These are phyloP conservation scores for Acanthacorydalis orientalis DNA, from an alignment of 2,888 invertebrate species.

Conservation along the genomic window DNA sequence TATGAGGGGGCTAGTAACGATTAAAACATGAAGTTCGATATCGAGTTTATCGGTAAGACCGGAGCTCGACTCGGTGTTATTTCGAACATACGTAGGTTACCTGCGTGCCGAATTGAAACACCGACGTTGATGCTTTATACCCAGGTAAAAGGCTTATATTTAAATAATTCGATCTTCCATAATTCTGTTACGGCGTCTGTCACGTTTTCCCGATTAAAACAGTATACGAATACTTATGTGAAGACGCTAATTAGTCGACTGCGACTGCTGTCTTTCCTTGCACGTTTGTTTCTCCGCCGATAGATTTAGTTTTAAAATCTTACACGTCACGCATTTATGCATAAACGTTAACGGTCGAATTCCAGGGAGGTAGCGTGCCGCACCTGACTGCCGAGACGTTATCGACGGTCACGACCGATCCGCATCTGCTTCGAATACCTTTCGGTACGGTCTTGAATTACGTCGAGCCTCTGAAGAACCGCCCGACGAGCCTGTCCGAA, in stretches of 20 bases:
- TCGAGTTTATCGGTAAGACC: conserved; percentile 15
- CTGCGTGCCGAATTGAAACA: conserved; percentile 44
- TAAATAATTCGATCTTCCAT: no score
- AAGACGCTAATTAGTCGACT: no score
- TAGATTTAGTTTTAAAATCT: no score
- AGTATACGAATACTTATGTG: no score
- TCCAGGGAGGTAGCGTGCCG: conserved; percentile 66
- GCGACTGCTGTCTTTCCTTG: no score
- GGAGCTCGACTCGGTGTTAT: conserved; percentile 45
- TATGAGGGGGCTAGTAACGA: no score
- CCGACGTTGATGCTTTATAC: conserved; percentile 62
- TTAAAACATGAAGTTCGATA: conserved; percentile 2
- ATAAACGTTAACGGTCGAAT: conserved; percentile 7
- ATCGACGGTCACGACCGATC: conserved; percentile 38
- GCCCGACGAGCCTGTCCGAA: conserved; percentile 36
- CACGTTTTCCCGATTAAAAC: no score
- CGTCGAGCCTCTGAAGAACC: conserved; percentile 41
- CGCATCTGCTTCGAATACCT: conserved; percentile 53
- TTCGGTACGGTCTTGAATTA: conserved; percentile 50
- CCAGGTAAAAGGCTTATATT: no score
- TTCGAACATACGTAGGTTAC: conserved; percentile 37
- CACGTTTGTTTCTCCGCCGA: no score
- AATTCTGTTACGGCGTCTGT: no score
- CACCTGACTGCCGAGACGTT: conserved; percentile 66
- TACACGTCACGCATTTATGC: no score